These are phyloP conservation scores for Lithophane socia DNA, from an alignment of 2,888 invertebrate genomes.

Conservation along the genomic window DNA sequence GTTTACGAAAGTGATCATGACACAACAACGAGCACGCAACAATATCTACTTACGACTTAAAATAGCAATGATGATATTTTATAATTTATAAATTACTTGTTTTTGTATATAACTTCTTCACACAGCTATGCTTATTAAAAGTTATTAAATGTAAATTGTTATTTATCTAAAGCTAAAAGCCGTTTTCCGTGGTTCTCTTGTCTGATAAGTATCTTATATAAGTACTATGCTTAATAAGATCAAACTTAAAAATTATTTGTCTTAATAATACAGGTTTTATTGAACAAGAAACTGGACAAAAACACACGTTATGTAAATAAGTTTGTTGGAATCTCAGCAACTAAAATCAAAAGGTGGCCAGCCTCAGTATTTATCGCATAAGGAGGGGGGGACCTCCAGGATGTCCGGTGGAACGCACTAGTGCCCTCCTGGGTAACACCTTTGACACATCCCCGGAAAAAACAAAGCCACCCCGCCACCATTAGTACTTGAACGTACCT, in stretches of 20 bases:
- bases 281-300: not conserved
- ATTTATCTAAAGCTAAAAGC: not conserved
- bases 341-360: not conserved
- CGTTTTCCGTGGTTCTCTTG: not conserved
- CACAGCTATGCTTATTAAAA: not conserved
- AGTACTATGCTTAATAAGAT: not conserved
- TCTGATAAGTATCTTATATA: not conserved
- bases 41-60: not conserved
- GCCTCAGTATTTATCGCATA: not conserved
- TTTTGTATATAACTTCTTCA: not conserved
- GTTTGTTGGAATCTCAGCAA: not conserved
- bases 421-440: conserved; percentile 9
- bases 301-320: not conserved
- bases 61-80: not conserved
- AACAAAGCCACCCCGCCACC: not conserved
- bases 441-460: conserved; percentile 12
- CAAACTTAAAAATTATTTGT: not conserved
- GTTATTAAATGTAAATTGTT: not conserved
- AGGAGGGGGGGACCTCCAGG: not conserved
- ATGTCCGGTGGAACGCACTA: conserved; percentile 13
- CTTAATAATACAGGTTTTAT: no score
- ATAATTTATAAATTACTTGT: no score
- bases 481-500: not conserved
- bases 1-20: conserved; percentile 22
- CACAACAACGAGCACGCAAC: not conserved